These are phyloP conservation scores for Acheta domesticus DNA, from an alignment of 2,888 invertebrate genomes.

Conservation along the genomic window DNA sequence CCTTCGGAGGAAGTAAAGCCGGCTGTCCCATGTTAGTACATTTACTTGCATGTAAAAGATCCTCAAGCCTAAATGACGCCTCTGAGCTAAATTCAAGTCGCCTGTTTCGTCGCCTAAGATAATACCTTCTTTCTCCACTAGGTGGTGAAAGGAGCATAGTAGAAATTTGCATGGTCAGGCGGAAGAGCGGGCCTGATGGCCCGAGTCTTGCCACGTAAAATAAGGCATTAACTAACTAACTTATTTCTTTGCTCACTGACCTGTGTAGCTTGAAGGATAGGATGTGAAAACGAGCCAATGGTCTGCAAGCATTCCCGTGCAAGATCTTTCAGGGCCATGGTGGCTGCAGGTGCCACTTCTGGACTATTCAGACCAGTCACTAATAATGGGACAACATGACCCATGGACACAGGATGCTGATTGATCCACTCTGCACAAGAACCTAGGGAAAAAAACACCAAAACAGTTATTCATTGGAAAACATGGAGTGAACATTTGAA, in stretches of 20 bases:
- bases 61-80: no score
- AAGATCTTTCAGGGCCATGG: constrained; percentile 84
- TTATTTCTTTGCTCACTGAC: constrained; percentile 42
- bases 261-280: constrained; percentile 69
- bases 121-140: no score
- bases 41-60: no score
- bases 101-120: no score
- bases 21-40: no score
- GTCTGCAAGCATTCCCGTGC: constrained; percentile 74
- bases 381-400: constrained; percentile 65
- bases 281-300: constrained; percentile 71
- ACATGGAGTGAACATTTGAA: neutral
- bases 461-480: neutral
- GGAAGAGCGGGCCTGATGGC: no score
- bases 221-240: no score
- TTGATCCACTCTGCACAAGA: constrained; percentile 84
- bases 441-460: constrained; percentile 54
- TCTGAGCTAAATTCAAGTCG: no score
- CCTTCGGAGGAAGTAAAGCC: no score
- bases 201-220: no score
- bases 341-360: constrained; percentile 72
- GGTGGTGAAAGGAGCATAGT: no score
- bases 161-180: no score
- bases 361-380: constrained; percentile 61
- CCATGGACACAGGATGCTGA: constrained; percentile 64